Percentiles rank a stretch among this genome's conserved stretches.
Conservation (phyloP, 2,797 vertebrate species). For the Lacerta viridis region DNA sequence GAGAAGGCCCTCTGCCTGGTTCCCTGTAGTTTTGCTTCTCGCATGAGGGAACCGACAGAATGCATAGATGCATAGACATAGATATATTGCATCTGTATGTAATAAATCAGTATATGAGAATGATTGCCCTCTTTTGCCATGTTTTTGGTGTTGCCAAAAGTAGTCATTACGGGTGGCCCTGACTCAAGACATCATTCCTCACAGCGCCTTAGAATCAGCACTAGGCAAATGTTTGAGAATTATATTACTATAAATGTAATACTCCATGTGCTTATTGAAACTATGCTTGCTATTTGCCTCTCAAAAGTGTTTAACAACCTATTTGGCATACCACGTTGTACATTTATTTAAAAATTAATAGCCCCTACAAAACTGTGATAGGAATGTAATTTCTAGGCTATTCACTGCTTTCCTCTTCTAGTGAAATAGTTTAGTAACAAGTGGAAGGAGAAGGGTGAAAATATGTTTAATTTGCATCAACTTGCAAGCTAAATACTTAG, state of each 20-base stretch:
- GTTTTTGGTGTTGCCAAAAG: background rate
- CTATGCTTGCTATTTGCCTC: background rate
- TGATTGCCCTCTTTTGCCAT: background rate
- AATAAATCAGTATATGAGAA: background rate
- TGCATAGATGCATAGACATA: too few species aligned
- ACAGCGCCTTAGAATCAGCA: background rate
- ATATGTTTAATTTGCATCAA: conserved; percentile 24
- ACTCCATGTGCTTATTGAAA: conserved; percentile 11
- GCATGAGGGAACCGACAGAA: too few species aligned
- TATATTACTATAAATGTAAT: background rate
- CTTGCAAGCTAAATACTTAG: conserved; percentile 10
- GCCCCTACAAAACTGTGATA: conserved; percentile 56
- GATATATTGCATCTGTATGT: background rate
- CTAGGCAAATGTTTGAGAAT: background rate
- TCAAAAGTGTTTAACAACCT: conserved; percentile 44
- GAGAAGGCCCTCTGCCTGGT: too few species aligned
- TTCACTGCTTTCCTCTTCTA: conserved; percentile 50
- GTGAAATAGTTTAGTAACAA: conserved; percentile 23
- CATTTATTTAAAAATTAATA: conserved; percentile 63
- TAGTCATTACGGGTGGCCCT: background rate
- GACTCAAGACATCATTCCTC: background rate
- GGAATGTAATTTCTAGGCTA: conserved; percentile 51
- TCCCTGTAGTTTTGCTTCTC: too few species aligned
- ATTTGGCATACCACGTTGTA: conserved; percentile 47
- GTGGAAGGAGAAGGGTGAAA: conserved; percentile 12